phyloP scores from a whole-genome alignment of 2,888 invertebrate genomes.

The Hypomecis punctinalis region DNA sequence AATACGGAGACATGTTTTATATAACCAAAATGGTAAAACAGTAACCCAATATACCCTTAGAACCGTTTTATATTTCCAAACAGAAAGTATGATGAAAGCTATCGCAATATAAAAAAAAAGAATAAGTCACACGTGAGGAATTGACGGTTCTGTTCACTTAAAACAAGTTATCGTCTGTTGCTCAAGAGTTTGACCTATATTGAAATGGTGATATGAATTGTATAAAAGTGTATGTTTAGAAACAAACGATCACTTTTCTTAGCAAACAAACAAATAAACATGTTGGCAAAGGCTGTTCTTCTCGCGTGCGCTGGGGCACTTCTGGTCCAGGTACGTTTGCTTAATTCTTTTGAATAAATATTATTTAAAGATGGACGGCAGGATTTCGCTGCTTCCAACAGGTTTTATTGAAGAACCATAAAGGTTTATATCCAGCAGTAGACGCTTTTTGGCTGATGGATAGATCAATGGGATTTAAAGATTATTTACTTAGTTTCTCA shows the following conservation, averaged over 20 bases:
- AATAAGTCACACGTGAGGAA: conserved; percentile 14
- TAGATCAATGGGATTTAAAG: too few relatives aligned
- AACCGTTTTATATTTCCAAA: conserved; percentile 33
- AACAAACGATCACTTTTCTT: conserved; percentile 24
- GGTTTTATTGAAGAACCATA: too few relatives aligned
- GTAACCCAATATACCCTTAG: not conserved
- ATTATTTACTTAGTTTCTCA: too few relatives aligned
- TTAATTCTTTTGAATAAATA: not conserved
- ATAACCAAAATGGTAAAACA: conserved; percentile 18
- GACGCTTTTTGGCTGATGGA: too few relatives aligned
- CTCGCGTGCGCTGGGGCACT: conserved; percentile 49
- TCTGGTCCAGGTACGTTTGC: conserved; percentile 45
- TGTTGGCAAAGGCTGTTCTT: conserved; percentile 46
- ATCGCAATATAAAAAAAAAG: conserved; percentile 12
- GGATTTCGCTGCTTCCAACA: too few relatives aligned
- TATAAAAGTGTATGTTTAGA: conserved; percentile 28
- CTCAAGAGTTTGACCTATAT: conserved; percentile 29
- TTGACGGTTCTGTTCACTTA: not conserved
- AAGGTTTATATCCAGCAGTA: too few relatives aligned
- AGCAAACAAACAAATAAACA: conserved; percentile 34
- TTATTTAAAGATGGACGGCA: too few relatives aligned
- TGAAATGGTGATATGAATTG: conserved; percentile 24
- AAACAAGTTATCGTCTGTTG: conserved; percentile 11
- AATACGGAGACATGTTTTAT: conserved; percentile 40
- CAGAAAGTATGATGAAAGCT: conserved; percentile 8